A percentile compares a stretch with the other conserved stretches of the same genome.
Conservation (phyloP, 1,140 invertebrate species). For the Lepidurus apus region DNA sequence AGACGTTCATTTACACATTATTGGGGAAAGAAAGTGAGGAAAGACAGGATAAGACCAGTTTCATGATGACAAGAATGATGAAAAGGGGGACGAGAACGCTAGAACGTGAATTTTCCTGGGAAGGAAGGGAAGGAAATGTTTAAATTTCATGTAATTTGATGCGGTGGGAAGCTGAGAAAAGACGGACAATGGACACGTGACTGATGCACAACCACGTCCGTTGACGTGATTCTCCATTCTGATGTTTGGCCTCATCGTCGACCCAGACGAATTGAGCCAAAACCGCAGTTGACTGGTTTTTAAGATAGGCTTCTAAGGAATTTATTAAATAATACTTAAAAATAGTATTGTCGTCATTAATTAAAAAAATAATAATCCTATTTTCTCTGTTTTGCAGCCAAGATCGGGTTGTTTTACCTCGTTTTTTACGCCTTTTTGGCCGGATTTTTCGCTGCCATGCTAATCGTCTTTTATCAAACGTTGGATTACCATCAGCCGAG, state of each 20-base stretch:
- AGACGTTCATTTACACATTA: no score
- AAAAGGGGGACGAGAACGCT: background rate
- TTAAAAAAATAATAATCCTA: constrained; percentile 16
- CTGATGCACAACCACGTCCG: background rate
- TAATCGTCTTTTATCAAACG: constrained; percentile 89
- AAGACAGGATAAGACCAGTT: background rate
- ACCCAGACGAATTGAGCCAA: background rate
- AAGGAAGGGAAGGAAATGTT: background rate
- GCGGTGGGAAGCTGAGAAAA: background rate
- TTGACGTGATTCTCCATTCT: constrained; percentile 35
- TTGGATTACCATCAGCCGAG: constrained; percentile 77
- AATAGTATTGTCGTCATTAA: background rate
- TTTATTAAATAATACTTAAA: background rate
- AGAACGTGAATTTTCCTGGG: background rate
- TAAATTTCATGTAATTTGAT: background rate
- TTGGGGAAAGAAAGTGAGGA: background rate
- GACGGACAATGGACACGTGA: constrained; percentile 1
- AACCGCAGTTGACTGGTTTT: background rate
- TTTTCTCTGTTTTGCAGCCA: constrained; percentile 60
- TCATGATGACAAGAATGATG: background rate
- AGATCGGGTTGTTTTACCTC: constrained; percentile 89
- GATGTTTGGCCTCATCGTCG: constrained; percentile 31
- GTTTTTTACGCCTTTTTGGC: constrained; percentile 84
- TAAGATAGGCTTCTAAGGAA: no score
- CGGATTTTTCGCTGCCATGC: constrained; percentile 83